Percentiles rank a stretch among this genome's conserved stretches.
Evolutionary conservation across 2,797 vertebrate species (phyloP).

Genomic region (Melanotaenia pygmaea): DNA sequence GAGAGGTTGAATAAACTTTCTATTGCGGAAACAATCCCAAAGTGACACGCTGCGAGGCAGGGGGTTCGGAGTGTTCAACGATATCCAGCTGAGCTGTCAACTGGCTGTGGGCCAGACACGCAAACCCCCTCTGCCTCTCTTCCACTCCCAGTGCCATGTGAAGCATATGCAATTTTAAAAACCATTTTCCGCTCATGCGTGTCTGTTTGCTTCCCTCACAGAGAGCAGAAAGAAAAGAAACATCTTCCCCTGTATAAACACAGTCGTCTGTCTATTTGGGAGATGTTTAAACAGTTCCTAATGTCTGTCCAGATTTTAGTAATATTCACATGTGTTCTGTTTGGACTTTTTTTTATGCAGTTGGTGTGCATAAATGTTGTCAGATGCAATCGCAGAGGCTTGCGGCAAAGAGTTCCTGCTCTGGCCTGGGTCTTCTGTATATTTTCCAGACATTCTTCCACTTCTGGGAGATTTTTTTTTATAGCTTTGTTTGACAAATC

Average conservation of each 20-base stretch:
- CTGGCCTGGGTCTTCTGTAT: slow-evolving; percentile 29
- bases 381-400: slow-evolving; percentile 68
- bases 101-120: slow-evolving; percentile 92
- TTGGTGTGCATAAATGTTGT: slow-evolving; percentile 75
- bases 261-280: slow-evolving; percentile 77
- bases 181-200: slow-evolving; percentile 83
- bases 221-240: slow-evolving; percentile 70
- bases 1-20: slow-evolving; percentile 97
- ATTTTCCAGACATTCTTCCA: slow-evolving; percentile 36
- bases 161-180: slow-evolving; percentile 86
- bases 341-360: slow-evolving; percentile 53
- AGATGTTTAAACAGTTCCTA: slow-evolving; percentile 77
- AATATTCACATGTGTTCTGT: slow-evolving; percentile 70
- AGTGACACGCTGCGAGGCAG: slow-evolving; percentile 89
- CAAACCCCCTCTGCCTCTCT: slow-evolving; percentile 78
- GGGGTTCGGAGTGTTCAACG: slow-evolving; percentile 88
- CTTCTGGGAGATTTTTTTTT: not conserved
- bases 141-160: slow-evolving; percentile 81
- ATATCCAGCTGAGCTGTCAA: slow-evolving; percentile 95
- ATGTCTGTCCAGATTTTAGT: slow-evolving; percentile 73
- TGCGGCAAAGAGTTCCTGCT: slow-evolving; percentile 53
- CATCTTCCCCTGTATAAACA: slow-evolving; percentile 78
- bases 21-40: slow-evolving; percentile 91
- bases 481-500: slow-evolving; percentile 35
- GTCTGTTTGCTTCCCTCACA: slow-evolving; percentile 79